Base-by-base conservation (phyloP, 2,888 invertebrate species). In the Drosophila hamatofila region DNA sequence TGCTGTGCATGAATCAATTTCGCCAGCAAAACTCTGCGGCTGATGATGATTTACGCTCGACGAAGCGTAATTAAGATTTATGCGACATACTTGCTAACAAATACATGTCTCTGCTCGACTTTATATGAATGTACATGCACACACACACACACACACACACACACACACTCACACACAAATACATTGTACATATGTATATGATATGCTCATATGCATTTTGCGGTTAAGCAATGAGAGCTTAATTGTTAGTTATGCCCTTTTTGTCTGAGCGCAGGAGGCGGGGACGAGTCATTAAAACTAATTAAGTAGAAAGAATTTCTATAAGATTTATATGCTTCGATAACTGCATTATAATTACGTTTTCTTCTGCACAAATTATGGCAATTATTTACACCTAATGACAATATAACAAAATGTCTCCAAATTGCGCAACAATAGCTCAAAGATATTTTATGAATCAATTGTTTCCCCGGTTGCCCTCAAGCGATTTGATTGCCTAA, bases 1-100 rank as follows among this genome's bases (percentile, higher is more conserved):
- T 72, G 58, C 70, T 56, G 41, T 41, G 83, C 80, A 67, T 73
- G 85, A 88, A 83, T 83, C 88, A 83, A 88, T 88, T 85, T 83
- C 46, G 77, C 71, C 56, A 56, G 64, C 56, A 44, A 60, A 44
- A 35, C 55, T 67, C 56, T 59, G 73, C n/a, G 65, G 56, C 78
- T 88, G 90, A 87, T 87, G 90, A 87, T 90, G 90, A 87, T 87
- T 87, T 87, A 90, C 88, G 87, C 87, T 88, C 78, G 70, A 72
- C 84, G 87, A 61, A 88, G 90, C 86, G 87, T 88, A 90, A 87
- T 87, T 87, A 90, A 87, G 89, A 90, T 87, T 87, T 87, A 87
- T 87, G 78, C 77, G 67, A 49, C 72, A 67, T 59, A 77, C 75
- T 80, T 79, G 71, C 80, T 63, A 49, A 58, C 77, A 75, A 78